Evolutionary conservation across 2,113 vertebrate species (phyloP), one percentile per base, ranked within the genome.

Genomic region (Mus pahari): DNA sequence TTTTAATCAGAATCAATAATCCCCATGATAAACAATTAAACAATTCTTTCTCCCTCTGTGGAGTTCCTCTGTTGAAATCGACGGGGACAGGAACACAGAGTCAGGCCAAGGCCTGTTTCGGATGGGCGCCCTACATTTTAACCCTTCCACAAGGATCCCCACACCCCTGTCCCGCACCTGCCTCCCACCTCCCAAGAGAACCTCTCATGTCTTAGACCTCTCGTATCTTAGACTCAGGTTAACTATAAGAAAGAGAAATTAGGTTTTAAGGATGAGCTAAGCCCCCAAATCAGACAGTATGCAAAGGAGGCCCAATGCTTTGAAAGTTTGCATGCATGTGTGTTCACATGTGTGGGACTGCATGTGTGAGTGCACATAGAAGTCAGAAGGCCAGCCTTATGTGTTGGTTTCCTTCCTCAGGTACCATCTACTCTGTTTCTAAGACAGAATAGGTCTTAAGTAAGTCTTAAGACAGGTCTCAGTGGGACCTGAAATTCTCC

Each of bases 21-120:
- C 96, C 95, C 97, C 98, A 98, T 97, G 98, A 98, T 98, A 98
- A 98, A 98, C 98, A 98, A 98, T 98, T 98, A 98, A 99, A 98
- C 98, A 99, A 98, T 98, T 98, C 98, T 98, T 98, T 97, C 98
- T 98, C 97, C 98, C 98, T 97, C 97, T 97, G 48, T 97, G 95
- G 98, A 98, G 98, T 98, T 97, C 96, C 97, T 98, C 96, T 96
- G 86, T 97, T 97, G 97, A 96, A 98, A 98, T 99, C 94, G 16
- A 98, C 98, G 97, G 95, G 93, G 82, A 83, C 62, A 0, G 97
- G 97, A 97, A 68, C 11, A 6, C 7, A 0, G 94, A 68, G 81
- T 95, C 5, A 55, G 78, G 96, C 42, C 68, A 13, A 90, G 94
- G 55, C 78, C 89, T 79, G 24, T 89, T 68, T 60, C 42, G 48